A percentile compares a stretch with the other conserved stretches of the same genome.
Evolutionary conservation across 2,888 invertebrate genomes (phyloP).

Genomic region (Synanthedon andrenaeformis): DNA sequence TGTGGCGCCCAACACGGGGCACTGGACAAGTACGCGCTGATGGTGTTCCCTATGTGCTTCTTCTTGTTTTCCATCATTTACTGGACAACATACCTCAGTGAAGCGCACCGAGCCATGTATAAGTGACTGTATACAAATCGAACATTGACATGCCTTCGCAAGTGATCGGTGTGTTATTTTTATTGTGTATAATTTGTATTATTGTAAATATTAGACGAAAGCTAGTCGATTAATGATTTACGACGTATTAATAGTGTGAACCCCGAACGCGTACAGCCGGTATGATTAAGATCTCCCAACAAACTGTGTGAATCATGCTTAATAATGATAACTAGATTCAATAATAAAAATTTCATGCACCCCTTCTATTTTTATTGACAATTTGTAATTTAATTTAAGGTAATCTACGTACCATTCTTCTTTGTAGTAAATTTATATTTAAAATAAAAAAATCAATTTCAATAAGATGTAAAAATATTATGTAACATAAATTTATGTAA

Average conservation of each 20-base stretch:
- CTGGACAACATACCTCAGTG: constrained; percentile 73
- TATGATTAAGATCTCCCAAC: too few species aligned
- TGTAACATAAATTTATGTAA: too few species aligned
- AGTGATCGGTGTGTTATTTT: neutral
- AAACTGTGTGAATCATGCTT: too few species aligned
- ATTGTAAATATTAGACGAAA: constrained; percentile 52
- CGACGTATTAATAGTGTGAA: neutral
- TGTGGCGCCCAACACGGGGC: constrained; percentile 73
- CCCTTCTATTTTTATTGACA: too few species aligned
- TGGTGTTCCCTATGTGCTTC: constrained; percentile 71
- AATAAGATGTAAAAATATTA: too few species aligned
- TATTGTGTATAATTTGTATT: neutral
- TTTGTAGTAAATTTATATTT: too few species aligned
- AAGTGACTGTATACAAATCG: constrained; percentile 18
- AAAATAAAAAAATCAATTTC: too few species aligned
- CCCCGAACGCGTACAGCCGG: neutral
- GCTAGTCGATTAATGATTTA: constrained; percentile 35
- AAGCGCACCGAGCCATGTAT: constrained; percentile 43
- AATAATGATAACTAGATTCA: too few species aligned
- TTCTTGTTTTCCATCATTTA: constrained; percentile 69
- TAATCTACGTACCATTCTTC: too few species aligned
- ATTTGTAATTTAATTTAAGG: too few species aligned
- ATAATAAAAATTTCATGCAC: too few species aligned
- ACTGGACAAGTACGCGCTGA: constrained; percentile 71
- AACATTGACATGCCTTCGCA: neutral